Evolutionary conservation across 2,113 vertebrate genomes (phyloP).

Genomic region (Phasianus colchicus): DNA sequence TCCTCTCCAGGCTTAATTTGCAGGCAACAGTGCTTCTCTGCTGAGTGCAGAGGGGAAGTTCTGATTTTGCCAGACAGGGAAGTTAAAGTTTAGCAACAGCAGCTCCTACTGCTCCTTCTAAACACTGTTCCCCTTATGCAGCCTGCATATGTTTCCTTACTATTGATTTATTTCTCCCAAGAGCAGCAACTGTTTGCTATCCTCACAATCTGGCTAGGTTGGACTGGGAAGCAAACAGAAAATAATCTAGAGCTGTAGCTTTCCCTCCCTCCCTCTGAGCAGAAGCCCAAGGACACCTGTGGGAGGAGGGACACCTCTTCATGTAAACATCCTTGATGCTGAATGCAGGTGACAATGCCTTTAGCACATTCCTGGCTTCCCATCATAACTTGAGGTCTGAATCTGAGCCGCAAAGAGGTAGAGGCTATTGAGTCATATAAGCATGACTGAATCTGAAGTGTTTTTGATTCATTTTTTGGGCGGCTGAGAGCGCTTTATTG

Average conservation of each 20-base stretch:
- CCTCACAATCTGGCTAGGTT: neutral
- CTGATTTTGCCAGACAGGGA: neutral
- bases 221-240: neutral
- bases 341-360: neutral
- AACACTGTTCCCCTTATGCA: neutral
- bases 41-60: fast-evolving
- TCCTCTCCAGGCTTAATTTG: neutral
- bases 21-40: neutral
- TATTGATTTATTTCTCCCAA: neutral
- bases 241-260: neutral
- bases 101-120: neutral
- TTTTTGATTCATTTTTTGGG: conserved; percentile 7
- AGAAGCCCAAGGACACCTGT: neutral
- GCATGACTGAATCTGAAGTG: neutral
- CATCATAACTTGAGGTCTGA: neutral
- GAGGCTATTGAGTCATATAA: conserved; percentile 9
- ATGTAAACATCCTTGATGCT: conserved; percentile 9
- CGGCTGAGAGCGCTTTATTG: neutral
- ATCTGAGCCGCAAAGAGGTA: neutral
- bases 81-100: neutral
- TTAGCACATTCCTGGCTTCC: conserved; percentile 16
- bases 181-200: neutral
- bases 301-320: neutral
- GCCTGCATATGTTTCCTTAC: neutral
- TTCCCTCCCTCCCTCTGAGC: neutral